These are phyloP conservation scores for Caenorhabditis briggsae DNA, from an alignment of 1,140 invertebrate species.

Conservation along the genomic window DNA sequence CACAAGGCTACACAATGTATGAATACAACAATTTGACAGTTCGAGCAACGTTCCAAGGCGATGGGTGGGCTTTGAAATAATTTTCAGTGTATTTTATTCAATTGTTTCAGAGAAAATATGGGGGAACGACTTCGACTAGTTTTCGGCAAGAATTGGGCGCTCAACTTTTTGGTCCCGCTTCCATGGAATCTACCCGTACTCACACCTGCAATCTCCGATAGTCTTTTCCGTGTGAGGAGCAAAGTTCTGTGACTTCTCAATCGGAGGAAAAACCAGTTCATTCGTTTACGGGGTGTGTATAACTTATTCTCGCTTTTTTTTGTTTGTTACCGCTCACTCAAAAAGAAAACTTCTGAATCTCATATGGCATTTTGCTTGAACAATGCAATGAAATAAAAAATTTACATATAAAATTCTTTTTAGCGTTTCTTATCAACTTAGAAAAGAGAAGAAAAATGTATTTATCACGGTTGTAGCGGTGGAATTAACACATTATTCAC, in stretches of 20 bases:
- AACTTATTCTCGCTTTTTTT: not conserved
- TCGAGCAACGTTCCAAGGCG: conserved; percentile 58
- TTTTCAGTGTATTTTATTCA: not conserved
- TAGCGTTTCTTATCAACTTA: conserved; percentile 11
- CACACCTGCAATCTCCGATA: conserved; percentile 65
- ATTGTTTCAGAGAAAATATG: conserved; percentile 57
- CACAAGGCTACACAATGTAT: conserved; percentile 65
- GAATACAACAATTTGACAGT: conserved; percentile 61
- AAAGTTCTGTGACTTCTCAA: conserved; percentile 57
- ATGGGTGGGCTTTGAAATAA: conserved; percentile 25
- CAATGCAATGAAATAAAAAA: too few relatives aligned
- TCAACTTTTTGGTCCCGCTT: conserved; percentile 66
- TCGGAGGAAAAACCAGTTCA: conserved; percentile 22
- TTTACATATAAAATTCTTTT: not conserved
- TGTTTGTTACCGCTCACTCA: not conserved
- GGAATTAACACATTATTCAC: conserved; percentile 30
- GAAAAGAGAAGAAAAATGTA: not conserved
- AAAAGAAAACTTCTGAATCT: not conserved
- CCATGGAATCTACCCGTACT: conserved; percentile 59
- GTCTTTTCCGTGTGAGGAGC: conserved; percentile 64
- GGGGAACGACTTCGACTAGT: conserved; percentile 63
- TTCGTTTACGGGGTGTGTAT: not conserved
- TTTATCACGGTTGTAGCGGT: not conserved
- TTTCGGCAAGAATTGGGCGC: conserved; percentile 64
- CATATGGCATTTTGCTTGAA: conserved; percentile 4